phyloP scores from a whole-genome alignment of 2,888 invertebrate genomes.

The Meganola albula region DNA sequence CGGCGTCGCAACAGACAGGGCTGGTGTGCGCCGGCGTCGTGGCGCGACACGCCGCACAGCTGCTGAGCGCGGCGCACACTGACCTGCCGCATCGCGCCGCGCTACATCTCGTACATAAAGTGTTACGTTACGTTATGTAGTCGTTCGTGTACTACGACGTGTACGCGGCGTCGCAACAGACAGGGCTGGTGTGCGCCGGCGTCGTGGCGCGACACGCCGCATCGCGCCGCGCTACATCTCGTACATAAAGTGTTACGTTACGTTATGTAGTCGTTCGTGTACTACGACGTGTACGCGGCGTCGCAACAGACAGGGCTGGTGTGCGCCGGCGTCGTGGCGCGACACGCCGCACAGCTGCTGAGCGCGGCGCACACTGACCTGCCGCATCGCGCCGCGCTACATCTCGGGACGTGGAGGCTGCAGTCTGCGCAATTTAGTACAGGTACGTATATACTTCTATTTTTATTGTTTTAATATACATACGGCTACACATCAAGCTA shows the following conservation, averaged over 20 bases:
- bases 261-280: conserved; percentile 79
- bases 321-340: conserved; percentile 89
- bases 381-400: background rate
- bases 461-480: too few species aligned
- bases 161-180: conserved; percentile 89
- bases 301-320: conserved; percentile 90
- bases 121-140: conserved; percentile 51
- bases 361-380: background rate
- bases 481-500: too few species aligned
- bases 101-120: background rate
- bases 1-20: conserved; percentile 89
- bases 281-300: conserved; percentile 91
- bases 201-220: conserved; percentile 88
- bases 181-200: conserved; percentile 89
- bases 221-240: conserved; percentile 93
- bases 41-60: conserved; percentile 85
- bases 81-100: background rate
- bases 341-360: conserved; percentile 40
- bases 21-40: conserved; percentile 92
- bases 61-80: background rate
- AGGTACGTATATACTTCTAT: too few species aligned
- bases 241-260: background rate
- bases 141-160: conserved; percentile 87
- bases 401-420: background rate
- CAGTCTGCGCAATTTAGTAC: background rate